Conservation (phyloP, 2,888 invertebrate genomes). For the Orthosia incerta region DNA sequence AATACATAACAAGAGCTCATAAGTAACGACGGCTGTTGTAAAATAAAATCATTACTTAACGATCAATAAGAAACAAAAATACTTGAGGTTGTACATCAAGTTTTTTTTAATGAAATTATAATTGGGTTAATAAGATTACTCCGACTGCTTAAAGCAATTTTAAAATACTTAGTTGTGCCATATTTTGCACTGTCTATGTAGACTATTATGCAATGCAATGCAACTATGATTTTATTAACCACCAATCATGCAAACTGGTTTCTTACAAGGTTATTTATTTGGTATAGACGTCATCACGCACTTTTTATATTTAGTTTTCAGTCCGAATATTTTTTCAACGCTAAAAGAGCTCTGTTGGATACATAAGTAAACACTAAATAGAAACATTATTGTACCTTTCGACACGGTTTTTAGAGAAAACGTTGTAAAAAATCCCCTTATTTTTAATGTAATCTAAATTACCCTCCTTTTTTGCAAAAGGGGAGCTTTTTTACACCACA, state of each 20-base stretch:
- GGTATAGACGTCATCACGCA: conserved; percentile 1
- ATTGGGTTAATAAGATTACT: conserved; percentile 25
- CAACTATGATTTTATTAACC: conserved; percentile 7
- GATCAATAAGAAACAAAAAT: not conserved
- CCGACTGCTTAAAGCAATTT: conserved; percentile 13
- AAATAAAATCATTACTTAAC: conserved; percentile 11
- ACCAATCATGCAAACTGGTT: not conserved
- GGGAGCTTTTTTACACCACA: conserved; percentile 75
- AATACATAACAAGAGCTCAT: conserved; percentile 7
- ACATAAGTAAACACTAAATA: not conserved
- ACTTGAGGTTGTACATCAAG: conserved; percentile 1
- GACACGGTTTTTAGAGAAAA: conserved; percentile 47
- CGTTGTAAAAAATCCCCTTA: conserved; percentile 72
- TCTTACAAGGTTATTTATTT: conserved; percentile 10
- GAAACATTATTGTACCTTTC: not conserved
- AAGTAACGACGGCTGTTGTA: conserved; percentile 3
- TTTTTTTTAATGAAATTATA: conserved; percentile 40
- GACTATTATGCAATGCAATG: not conserved
- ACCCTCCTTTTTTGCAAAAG: conserved; percentile 71
- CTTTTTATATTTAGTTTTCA: conserved; percentile 6
- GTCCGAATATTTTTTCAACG: not conserved
- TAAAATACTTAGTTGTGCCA: conserved; percentile 1
- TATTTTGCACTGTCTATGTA: not conserved
- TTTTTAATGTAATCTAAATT: conserved; percentile 74
- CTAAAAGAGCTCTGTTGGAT: not conserved